Base-by-base conservation (phyloP, 2,113 vertebrate genomes). In the Mixornis gularis region DNA sequence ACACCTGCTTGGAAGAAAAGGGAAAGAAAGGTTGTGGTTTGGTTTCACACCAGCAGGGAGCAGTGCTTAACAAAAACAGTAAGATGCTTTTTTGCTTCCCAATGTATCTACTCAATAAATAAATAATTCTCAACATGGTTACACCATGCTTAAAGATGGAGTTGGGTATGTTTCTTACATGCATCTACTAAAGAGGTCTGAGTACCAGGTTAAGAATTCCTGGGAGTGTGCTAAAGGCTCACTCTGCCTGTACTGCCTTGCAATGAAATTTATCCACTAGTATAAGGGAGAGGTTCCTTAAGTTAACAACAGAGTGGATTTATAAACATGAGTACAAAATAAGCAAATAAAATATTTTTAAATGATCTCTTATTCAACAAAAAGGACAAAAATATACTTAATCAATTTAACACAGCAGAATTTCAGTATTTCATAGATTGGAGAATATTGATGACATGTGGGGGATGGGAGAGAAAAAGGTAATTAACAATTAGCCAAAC, bases 21-120 rank as follows among this genome's bases (percentile, higher is more conserved):
- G 14, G 46, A 41, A 48, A 58, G 34, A 86, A 43, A 53, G 5
- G 7, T 6, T 79, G 63, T 52, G n/a, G 11, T 89, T 29, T n/a
- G 19, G 22, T 58, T 82, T 85, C 21, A 79, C 27, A 89, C 89
- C 95, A 89, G 89, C 59, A 96, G 93, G 66, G 89, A 87, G 94
- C 92, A 95, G 78, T 73, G 60, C 66, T 79, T 79, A 89, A 77
- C 88, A 71, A 71, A 93, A 81, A 11, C 85, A 56, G 32, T 3
- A 41, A 43, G 48, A 59, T 7, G 12, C 22, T 29, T 48, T 48
- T 82, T 65, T 17, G 3, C 38, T 79, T 65, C 34, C 41, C 12
- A 10, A 0, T 3, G 2, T 29, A 52, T 13, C n/a, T 20, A 15
- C 43, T 44, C n/a, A 70, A 55, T 12, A 94, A 91, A 92, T 17